Evolutionary conservation across 1,140 invertebrate genomes (phyloP).

Genomic region (Macrocentrus cingulum): DNA sequence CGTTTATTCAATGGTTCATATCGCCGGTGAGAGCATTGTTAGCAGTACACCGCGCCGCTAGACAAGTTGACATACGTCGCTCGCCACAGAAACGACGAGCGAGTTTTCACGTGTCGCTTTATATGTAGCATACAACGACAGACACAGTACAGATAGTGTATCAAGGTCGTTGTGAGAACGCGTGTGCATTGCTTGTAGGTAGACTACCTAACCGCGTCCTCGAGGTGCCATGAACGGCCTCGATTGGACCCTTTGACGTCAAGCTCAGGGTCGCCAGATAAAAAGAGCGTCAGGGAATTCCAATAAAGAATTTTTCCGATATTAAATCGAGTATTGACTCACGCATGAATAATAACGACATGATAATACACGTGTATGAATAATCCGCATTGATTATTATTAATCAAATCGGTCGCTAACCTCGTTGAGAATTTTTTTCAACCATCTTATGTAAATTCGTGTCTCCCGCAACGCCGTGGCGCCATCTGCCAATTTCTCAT

Average conservation of each 20-base stretch:
- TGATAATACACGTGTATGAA: not conserved
- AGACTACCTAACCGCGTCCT: slow-evolving; percentile 10
- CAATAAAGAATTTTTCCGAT: not conserved
- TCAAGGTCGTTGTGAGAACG: slow-evolving; percentile 1
- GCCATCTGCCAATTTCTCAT: not conserved
- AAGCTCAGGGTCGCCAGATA: not conserved
- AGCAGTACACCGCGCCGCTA: no score
- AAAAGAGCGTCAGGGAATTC: not conserved
- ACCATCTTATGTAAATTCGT: not conserved
- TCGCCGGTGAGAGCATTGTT: no score
- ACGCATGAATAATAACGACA: not conserved
- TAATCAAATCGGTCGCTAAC: slow-evolving; percentile 7
- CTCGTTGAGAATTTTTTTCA: not conserved
- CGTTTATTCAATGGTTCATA: no score
- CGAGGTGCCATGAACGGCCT: slow-evolving; percentile 4
- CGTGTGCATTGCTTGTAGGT: not conserved
- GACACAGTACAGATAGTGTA: not conserved
- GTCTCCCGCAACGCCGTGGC: not conserved
- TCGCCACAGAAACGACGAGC: not conserved
- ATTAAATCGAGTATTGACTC: no score
- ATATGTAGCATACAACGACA: not conserved
- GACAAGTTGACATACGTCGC: no score
- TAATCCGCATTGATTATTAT: slow-evolving; percentile 8
- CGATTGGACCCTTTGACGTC: slow-evolving; percentile 12
- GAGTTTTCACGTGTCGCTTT: slow-evolving; percentile 13